phyloP scores from a whole-genome alignment of 2,113 vertebrate species.

The Nothocercus julius region DNA sequence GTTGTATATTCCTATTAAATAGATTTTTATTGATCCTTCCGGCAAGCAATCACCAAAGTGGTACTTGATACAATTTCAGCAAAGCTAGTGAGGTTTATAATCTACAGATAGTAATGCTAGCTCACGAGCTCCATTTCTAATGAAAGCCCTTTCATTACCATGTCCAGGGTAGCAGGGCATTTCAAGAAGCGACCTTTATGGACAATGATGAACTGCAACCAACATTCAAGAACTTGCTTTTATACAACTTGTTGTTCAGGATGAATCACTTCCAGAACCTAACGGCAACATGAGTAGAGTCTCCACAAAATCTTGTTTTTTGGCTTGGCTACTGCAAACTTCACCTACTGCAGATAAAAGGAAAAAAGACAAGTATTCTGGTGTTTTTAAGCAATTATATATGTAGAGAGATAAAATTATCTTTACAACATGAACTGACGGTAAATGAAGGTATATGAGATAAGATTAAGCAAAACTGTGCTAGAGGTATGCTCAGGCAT shows the following conservation, averaged over 20 bases:
- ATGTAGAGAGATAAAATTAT: background rate
- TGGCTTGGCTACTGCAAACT: background rate
- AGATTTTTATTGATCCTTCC: conserved; percentile 9
- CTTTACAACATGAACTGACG: conserved; percentile 9
- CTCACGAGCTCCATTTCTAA: background rate
- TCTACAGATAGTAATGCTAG: background rate
- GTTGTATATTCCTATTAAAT: background rate
- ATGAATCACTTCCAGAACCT: background rate
- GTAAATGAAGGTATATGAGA: conserved; percentile 12
- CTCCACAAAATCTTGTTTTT: background rate
- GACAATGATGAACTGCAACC: background rate
- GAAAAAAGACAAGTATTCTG: background rate
- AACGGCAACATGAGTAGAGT: background rate
- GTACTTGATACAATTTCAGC: background rate
- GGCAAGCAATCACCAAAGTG: background rate
- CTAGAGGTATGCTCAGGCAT: background rate
- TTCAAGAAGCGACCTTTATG: background rate
- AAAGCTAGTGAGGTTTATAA: background rate
- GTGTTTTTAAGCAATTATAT: background rate
- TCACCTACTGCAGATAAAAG: background rate
- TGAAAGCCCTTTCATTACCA: background rate
- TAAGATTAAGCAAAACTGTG: background rate
- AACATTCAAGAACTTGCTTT: conserved; percentile 12
- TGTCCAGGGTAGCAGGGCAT: background rate
- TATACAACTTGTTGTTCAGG: background rate